Percentiles rank a stretch among this genome's conserved stretches.
phyloP scores from a whole-genome alignment of 1,140 invertebrate genomes.

The Pantala flavescens region DNA sequence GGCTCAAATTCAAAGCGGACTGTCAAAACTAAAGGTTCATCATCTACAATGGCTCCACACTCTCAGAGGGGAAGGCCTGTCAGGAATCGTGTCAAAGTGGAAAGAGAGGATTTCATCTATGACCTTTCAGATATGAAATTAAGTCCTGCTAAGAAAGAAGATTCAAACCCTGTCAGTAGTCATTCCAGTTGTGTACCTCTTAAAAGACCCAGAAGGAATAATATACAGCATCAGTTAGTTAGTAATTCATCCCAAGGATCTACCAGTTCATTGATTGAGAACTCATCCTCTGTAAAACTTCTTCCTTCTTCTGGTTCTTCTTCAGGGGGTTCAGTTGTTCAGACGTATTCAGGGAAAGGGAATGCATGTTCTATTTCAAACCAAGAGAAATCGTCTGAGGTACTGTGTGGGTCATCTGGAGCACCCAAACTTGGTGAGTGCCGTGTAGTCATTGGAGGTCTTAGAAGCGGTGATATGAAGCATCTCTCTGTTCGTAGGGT shows the following conservation, averaged over 20 bases:
- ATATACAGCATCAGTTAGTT: not conserved
- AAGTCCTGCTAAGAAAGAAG: not conserved
- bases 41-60: not conserved
- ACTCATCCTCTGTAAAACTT: not conserved
- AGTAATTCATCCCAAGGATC: not conserved
- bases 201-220: not conserved
- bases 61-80: conserved; percentile 35
- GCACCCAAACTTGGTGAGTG: not conserved
- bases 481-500: not conserved
- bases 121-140: conserved; percentile 34
- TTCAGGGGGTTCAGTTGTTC: not conserved
- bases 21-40: not conserved
- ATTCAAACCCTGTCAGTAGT: not conserved
- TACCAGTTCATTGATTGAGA: not conserved
- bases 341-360: not conserved
- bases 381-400: not conserved
- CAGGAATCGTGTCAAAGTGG: conserved; percentile 49
- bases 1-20: not conserved
- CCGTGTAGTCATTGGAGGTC: not conserved
- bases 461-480: not conserved
- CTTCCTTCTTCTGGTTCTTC: not conserved
- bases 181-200: not conserved
- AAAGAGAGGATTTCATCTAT: conserved; percentile 57
- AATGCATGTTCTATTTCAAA: not conserved
- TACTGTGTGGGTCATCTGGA: not conserved